phyloP scores from a whole-genome alignment of 2,113 vertebrate genomes.

The Sylvicapra grimmia region DNA sequence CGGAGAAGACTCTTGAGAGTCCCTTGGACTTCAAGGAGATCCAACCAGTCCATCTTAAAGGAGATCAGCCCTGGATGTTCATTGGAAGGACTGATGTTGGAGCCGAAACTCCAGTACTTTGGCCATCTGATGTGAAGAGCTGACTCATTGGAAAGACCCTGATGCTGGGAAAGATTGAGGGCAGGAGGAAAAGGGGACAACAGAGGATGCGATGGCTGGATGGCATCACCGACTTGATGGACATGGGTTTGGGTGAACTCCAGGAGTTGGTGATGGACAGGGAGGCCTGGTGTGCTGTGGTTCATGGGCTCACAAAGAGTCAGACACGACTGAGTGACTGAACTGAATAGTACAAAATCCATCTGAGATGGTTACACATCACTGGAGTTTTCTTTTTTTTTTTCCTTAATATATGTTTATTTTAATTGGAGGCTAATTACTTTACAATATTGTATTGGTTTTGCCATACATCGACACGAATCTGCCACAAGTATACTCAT shows the following conservation, averaged over 20 bases:
- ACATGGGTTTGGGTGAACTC: background rate
- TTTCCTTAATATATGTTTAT: too few relatives aligned
- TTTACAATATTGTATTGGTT: too few relatives aligned
- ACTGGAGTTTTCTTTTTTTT: background rate
- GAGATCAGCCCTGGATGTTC: background rate
- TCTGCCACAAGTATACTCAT: too few relatives aligned
- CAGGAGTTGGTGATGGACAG: background rate
- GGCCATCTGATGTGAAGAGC: background rate
- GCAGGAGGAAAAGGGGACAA: background rate
- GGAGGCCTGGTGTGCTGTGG: background rate
- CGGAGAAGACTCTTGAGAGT: background rate
- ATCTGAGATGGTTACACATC: background rate
- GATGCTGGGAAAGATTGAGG: background rate
- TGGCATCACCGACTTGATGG: accelerated
- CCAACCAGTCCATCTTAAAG: background rate
- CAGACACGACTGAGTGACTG: background rate
- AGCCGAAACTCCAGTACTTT: background rate
- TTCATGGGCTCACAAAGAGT: background rate
- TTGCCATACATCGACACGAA: too few relatives aligned
- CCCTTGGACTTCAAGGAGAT: background rate
- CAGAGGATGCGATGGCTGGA: background rate
- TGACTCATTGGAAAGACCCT: background rate
- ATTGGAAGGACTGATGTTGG: background rate
- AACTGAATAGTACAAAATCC: background rate
- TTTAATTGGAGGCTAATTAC: too few relatives aligned